Conservation (phyloP, 1,140 invertebrate species). For the Drosophila suzukii region DNA sequence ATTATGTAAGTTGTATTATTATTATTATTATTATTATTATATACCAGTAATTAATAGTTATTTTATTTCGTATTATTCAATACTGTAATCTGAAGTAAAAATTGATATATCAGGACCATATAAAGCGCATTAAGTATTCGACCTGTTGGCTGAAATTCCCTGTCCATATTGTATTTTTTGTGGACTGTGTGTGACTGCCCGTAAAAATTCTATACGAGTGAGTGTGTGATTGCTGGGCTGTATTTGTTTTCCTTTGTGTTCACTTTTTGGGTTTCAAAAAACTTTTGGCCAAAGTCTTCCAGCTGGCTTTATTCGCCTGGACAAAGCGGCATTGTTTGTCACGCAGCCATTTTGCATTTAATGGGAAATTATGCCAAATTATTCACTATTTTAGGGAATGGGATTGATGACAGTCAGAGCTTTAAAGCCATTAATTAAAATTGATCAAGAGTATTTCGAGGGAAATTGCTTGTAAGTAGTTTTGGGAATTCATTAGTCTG, state of each 20-base stretch:
- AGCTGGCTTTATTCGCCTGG: slow-evolving; percentile 11
- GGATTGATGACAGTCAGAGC: slow-evolving; percentile 1
- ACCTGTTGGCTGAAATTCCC: not conserved
- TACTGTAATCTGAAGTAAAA: too few species aligned
- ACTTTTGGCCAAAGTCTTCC: slow-evolving; percentile 59
- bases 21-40: too few species aligned
- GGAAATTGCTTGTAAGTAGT: slow-evolving; percentile 69
- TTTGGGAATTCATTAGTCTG: slow-evolving; percentile 66
- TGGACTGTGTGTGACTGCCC: slow-evolving; percentile 60
- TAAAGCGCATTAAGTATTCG: slow-evolving; percentile 24
- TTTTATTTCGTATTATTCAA: too few species aligned
- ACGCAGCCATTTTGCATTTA: slow-evolving; percentile 23
- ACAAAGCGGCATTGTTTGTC: slow-evolving; percentile 60
- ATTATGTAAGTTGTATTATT: too few species aligned
- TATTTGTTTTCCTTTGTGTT: slow-evolving; percentile 54
- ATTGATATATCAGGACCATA: too few species aligned
- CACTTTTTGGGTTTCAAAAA: slow-evolving; percentile 49
- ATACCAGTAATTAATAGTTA: too few species aligned
- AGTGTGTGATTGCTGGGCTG: slow-evolving; percentile 32
- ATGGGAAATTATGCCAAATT: slow-evolving; percentile 62
- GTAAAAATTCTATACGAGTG: slow-evolving; percentile 18
- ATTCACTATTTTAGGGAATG: slow-evolving; percentile 33
- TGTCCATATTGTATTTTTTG: slow-evolving; percentile 24
- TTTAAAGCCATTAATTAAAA: slow-evolving; percentile 57
- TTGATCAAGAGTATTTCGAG: slow-evolving; percentile 41